These are phyloP conservation scores for Dicyrtomina minuta DNA, from an alignment of 2,888 invertebrate genomes.

Conservation along the genomic window DNA sequence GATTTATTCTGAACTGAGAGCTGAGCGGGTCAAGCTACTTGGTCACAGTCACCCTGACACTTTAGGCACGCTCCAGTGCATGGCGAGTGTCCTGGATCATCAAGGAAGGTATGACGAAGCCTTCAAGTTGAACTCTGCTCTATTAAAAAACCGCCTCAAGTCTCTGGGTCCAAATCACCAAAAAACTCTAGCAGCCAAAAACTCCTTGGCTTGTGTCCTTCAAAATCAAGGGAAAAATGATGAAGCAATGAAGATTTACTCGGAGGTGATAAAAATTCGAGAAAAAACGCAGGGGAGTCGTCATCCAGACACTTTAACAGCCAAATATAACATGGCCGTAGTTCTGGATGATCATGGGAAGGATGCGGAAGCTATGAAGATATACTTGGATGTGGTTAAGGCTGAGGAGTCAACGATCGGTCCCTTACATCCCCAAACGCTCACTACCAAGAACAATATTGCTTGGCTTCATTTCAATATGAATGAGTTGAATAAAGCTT, in stretches of 20 bases:
- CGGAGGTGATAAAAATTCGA: background rate
- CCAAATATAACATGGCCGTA: slow-evolving; percentile 15
- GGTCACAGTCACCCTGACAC: too few relatives aligned
- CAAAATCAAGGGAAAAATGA: background rate
- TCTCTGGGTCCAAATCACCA: slow-evolving; percentile 4
- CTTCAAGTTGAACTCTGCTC: background rate
- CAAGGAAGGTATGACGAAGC: background rate
- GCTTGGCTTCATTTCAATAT: too few relatives aligned
- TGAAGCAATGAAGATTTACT: slow-evolving; percentile 2
- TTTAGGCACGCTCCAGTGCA: too few relatives aligned
- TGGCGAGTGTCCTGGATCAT: too few relatives aligned
- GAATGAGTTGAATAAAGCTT: too few relatives aligned
- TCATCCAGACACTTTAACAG: slow-evolving; percentile 7
- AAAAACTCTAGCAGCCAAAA: slow-evolving; percentile 3
- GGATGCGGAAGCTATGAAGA: too few relatives aligned
- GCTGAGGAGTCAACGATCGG: too few relatives aligned
- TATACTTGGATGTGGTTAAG: too few relatives aligned
- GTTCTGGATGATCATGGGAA: slow-evolving; percentile 11
- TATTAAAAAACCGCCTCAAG: background rate
- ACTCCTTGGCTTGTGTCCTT: slow-evolving; percentile 8
- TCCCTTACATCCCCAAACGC: too few relatives aligned
- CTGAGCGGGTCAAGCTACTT: too few relatives aligned
- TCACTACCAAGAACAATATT: too few relatives aligned
- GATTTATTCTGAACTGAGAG: too few relatives aligned
- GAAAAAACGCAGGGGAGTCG: background rate